Conservation (phyloP, 2,113 vertebrate species). For the Taxidea taxus region DNA sequence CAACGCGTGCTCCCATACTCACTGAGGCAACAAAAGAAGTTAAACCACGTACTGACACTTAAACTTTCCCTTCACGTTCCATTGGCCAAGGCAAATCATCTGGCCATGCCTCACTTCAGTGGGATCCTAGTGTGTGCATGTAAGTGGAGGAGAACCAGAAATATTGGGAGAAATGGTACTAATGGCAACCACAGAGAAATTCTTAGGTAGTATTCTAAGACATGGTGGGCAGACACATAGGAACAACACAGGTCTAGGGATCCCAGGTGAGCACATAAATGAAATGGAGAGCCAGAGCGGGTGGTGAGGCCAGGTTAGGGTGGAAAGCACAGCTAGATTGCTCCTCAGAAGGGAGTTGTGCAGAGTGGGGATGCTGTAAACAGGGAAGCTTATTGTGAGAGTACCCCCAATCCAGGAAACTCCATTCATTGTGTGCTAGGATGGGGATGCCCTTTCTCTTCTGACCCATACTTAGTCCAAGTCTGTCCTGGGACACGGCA, state of each 20-base stretch:
- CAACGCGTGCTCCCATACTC: neutral
- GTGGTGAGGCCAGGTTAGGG: neutral
- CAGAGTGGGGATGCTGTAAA: neutral
- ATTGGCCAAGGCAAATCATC: neutral
- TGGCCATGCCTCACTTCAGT: neutral
- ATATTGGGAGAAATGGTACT: neutral
- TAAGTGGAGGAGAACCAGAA: neutral
- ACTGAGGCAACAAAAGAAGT: neutral
- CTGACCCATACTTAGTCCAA: neutral
- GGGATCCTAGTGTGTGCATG: neutral
- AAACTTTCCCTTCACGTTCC: neutral
- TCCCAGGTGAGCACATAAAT: neutral
- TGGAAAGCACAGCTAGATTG: neutral
- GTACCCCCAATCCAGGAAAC: neutral
- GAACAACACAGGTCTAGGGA: neutral
- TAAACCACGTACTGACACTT: neutral
- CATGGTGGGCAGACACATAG: neutral
- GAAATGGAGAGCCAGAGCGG: neutral
- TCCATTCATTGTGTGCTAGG: neutral
- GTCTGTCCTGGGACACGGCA: neutral
- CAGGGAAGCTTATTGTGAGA: neutral
- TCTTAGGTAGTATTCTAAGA: neutral
- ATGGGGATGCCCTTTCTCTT: neutral
- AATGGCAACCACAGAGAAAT: neutral
- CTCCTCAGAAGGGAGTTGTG: neutral